Percentiles rank a stretch among this genome's conserved stretches.
These are phyloP conservation scores for Melospiza melodia DNA, from an alignment of 2,113 vertebrate genomes.

Conservation along the genomic window DNA sequence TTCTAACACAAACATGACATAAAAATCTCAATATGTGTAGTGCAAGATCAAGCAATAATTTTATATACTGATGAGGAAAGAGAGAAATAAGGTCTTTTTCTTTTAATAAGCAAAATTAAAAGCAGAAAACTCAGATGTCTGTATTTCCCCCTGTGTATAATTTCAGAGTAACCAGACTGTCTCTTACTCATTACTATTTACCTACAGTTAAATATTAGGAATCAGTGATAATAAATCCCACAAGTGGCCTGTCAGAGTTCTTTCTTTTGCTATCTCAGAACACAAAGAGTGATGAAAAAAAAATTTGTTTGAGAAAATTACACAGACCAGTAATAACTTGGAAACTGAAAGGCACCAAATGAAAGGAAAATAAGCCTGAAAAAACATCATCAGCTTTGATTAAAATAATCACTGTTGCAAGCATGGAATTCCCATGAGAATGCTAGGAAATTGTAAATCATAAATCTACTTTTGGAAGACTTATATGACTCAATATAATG, in stretches of 20 bases:
- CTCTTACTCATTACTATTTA: neutral
- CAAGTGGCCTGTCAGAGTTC: neutral
- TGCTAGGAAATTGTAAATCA: neutral
- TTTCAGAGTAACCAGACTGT: neutral
- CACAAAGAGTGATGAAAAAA: neutral
- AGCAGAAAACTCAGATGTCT: neutral
- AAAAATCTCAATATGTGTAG: neutral
- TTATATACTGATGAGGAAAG: neutral
- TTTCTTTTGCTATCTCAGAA: neutral
- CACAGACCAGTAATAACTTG: neutral
- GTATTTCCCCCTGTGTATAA: neutral
- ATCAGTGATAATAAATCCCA: neutral
- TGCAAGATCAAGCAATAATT: neutral
- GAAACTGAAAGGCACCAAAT: neutral
- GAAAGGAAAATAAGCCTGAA: neutral
- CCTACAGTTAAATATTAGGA: neutral
- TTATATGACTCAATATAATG: slow-evolving; percentile 14
- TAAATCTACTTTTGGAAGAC: slow-evolving; percentile 3
- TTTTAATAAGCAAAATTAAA: neutral
- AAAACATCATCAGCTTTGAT: neutral
- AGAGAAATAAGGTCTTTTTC: neutral
- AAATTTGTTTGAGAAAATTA: neutral
- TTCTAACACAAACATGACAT: neutral
- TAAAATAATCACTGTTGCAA: neutral
- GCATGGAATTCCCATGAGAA: neutral